phyloP scores from a whole-genome alignment of 2,113 vertebrate genomes.

The Colinus virginianus region DNA sequence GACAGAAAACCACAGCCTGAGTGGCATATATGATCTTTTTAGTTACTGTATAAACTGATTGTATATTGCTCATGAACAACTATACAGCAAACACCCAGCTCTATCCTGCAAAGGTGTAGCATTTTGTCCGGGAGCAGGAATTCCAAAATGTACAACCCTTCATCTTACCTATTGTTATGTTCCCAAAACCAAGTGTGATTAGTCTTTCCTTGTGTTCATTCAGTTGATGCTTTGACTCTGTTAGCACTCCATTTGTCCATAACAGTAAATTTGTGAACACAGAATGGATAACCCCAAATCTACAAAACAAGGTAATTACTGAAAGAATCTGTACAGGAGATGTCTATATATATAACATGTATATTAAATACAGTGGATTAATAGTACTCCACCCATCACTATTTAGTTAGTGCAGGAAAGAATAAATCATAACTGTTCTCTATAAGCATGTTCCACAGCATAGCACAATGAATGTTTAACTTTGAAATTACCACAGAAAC shows the following conservation, averaged over 20 bases:
- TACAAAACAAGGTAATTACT: slow-evolving; percentile 67
- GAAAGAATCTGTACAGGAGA: neutral
- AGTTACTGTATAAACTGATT: neutral
- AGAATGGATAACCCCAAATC: slow-evolving; percentile 96
- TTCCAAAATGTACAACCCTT: neutral
- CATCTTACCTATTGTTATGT: slow-evolving; percentile 87
- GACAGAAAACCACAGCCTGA: neutral
- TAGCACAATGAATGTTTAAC: neutral
- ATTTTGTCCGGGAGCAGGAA: neutral
- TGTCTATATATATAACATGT: neutral
- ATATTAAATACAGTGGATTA: neutral
- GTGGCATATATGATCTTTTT: neutral
- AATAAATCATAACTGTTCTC: accelerated
- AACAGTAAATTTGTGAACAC: slow-evolving; percentile 96
- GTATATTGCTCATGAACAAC: neutral
- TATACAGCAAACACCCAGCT: neutral
- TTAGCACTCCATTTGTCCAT: slow-evolving; percentile 93
- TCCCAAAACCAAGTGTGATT: slow-evolving; percentile 85
- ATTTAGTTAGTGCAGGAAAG: neutral
- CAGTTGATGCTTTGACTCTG: slow-evolving; percentile 93
- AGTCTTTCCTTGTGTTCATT: slow-evolving; percentile 90
- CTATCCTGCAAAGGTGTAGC: neutral
- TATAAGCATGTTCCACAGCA: neutral
- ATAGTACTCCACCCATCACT: neutral
- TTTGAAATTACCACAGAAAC: neutral